A percentile compares a stretch with the other conserved stretches of the same genome.
phyloP scores from a whole-genome alignment of 2,888 invertebrate species.

The Prosapia bicincta region DNA sequence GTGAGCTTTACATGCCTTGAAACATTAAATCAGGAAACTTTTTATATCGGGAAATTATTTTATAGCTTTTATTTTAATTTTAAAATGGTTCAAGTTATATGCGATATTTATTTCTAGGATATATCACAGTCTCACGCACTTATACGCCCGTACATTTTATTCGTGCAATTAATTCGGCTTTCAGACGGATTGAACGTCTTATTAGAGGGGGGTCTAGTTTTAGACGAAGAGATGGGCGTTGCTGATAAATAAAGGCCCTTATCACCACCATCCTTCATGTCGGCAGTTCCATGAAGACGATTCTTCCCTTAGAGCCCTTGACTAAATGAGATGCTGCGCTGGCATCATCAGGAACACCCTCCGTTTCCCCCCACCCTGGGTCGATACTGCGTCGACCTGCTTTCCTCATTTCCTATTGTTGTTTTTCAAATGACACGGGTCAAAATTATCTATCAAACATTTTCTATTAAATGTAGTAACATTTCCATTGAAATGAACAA shows the following conservation, averaged over 20 bases:
- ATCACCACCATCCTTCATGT: neutral
- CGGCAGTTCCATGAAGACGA: neutral
- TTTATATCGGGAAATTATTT: too few species aligned
- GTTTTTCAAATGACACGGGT: neutral
- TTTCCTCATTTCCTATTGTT: neutral
- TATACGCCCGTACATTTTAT: too few species aligned
- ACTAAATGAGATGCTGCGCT: neutral
- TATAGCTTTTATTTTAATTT: too few species aligned
- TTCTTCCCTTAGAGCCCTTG: neutral
- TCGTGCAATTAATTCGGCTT: too few species aligned
- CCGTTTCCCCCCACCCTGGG: neutral
- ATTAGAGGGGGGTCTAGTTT: neutral
- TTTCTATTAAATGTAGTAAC: too few species aligned
- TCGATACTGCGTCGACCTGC: neutral
- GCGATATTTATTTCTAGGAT: too few species aligned
- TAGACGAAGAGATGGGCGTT: neutral
- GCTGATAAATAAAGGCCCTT: neutral
- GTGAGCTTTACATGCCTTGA: too few species aligned
- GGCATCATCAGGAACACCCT: neutral
- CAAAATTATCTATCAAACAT: too few species aligned
- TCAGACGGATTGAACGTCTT: neutral
- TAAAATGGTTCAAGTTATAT: too few species aligned
- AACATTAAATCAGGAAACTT: too few species aligned
- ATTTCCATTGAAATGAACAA: too few species aligned
- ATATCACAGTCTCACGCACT: too few species aligned